Evolutionary conservation across 2,113 vertebrate species (phyloP).

Genomic region (Junco hyemalis): DNA sequence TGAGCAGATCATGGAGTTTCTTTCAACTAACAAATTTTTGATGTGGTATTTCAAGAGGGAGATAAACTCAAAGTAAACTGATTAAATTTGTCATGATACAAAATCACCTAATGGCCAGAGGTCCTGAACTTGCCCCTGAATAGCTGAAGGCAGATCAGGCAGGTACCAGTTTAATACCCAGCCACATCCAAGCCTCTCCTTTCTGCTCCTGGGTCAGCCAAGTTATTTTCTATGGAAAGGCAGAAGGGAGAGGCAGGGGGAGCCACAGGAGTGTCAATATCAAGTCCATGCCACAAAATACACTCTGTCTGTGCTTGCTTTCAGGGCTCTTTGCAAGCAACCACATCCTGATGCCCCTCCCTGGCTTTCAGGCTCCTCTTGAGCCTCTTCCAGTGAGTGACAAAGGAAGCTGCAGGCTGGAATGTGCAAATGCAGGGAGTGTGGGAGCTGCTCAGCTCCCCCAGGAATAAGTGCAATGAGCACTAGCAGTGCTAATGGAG

Average conservation of each 20-base stretch:
- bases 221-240: neutral
- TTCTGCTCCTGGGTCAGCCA: neutral
- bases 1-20: neutral
- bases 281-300: neutral
- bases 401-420: neutral
- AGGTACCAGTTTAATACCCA: neutral
- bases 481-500: constrained; percentile 16
- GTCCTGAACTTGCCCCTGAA: neutral
- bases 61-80: neutral
- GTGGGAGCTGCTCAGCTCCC: neutral
- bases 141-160: neutral
- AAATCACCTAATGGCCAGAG: neutral
- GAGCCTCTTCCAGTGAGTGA: neutral
- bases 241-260: neutral
- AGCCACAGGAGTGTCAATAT: neutral
- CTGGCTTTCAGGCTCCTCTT: neutral
- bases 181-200: neutral
- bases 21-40: neutral
- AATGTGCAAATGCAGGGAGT: neutral
- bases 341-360: neutral
- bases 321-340: neutral
- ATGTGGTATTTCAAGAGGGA: neutral
- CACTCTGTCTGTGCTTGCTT: neutral
- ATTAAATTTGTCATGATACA: neutral
- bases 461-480: neutral